Conservation (phyloP, 2,797 vertebrate species). For the Platyrinchus mystaceus region DNA sequence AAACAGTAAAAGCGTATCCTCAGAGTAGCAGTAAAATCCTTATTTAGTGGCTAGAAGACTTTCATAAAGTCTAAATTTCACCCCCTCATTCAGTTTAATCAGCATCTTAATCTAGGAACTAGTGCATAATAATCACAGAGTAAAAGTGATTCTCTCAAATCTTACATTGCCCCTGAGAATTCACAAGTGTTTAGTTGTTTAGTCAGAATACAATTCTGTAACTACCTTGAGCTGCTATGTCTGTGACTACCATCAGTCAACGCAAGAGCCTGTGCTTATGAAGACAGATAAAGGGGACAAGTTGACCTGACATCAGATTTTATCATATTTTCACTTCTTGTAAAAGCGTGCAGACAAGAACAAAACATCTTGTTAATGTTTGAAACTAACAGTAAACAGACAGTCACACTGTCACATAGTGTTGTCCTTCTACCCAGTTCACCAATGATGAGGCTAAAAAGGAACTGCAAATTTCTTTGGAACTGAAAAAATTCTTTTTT, state of each 20-base stretch:
- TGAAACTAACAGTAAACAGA: background rate
- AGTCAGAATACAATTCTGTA: background rate
- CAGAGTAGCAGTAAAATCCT: background rate
- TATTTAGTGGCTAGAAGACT: background rate
- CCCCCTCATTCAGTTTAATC: background rate
- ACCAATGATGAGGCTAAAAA: background rate
- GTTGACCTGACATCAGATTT: background rate
- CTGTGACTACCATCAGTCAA: background rate
- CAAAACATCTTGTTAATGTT: background rate
- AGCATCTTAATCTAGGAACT: background rate
- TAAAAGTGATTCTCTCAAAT: background rate
- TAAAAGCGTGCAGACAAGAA: background rate
- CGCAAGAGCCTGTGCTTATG: background rate
- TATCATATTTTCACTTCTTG: background rate
- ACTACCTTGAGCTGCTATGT: background rate
- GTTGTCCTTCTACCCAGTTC: background rate
- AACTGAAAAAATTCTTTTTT: background rate
- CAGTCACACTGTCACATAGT: fast-evolving
- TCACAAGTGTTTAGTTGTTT: background rate
- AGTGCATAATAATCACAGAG: background rate
- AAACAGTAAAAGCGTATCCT: background rate
- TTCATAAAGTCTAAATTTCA: background rate
- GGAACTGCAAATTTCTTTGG: background rate
- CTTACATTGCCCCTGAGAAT: background rate
- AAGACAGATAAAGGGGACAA: background rate